Percentiles rank a stretch among this genome's conserved stretches.
Evolutionary conservation across 1,140 invertebrate species (phyloP).

Genomic region (Polyergus mexicanus): DNA sequence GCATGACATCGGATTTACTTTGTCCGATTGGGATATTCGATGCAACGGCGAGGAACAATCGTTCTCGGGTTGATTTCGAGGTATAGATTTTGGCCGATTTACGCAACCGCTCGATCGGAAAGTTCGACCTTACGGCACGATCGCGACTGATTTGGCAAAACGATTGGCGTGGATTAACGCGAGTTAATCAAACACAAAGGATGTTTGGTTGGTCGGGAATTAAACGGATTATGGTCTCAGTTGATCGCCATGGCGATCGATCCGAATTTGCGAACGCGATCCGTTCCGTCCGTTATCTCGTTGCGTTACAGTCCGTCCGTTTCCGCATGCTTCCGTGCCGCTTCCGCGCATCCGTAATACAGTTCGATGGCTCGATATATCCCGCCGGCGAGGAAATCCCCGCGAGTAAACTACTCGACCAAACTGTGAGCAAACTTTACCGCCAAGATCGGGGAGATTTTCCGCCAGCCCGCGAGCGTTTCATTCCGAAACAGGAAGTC

Average conservation of each 20-base stretch:
- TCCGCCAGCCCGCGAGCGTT: not conserved
- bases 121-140: constrained; percentile 27
- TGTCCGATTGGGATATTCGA: constrained; percentile 33
- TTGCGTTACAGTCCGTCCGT: constrained; percentile 29
- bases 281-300: constrained; percentile 13
- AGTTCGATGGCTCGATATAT: constrained; percentile 17
- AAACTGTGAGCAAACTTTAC: constrained; percentile 43
- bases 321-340: constrained; percentile 9
- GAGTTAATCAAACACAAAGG: constrained; percentile 81
- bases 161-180: constrained; percentile 59
- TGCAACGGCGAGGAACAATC: constrained; percentile 1
- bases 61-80: constrained; percentile 18
- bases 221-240: constrained; percentile 79
- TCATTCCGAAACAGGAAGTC: constrained; percentile 7
- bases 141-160: constrained; percentile 9
- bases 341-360: constrained; percentile 29
- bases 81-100: constrained; percentile 38
- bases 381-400: constrained; percentile 31
- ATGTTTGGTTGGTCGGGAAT: constrained; percentile 80
- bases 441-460: constrained; percentile 40
- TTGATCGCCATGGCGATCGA: constrained; percentile 64
- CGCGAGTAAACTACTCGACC: constrained; percentile 37
- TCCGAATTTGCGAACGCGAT: constrained; percentile 63
- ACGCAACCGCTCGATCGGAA: constrained; percentile 58
- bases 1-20: constrained; percentile 41